phyloP scores from a whole-genome alignment of 2,113 vertebrate genomes.

The Vidua chalybeata region DNA sequence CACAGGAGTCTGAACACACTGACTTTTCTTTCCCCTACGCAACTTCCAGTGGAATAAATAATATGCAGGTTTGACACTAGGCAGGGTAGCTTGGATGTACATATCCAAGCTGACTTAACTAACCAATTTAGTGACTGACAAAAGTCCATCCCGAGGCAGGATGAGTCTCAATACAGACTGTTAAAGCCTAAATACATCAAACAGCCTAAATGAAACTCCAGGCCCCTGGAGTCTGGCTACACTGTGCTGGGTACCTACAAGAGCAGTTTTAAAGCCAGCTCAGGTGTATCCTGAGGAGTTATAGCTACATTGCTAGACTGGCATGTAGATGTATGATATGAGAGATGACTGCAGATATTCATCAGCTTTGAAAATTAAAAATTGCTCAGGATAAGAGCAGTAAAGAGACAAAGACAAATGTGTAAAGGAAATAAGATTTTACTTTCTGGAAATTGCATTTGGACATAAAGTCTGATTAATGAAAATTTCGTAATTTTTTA shows the following conservation, averaged over 20 bases:
- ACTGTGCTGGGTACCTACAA: background rate
- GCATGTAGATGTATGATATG: background rate
- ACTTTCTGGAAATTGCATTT: constrained; percentile 33
- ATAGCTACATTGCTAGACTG: background rate
- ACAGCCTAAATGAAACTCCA: background rate
- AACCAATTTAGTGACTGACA: background rate
- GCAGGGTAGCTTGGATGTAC: background rate
- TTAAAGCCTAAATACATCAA: background rate
- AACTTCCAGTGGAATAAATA: background rate
- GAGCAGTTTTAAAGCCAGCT: background rate
- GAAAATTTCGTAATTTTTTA: background rate
- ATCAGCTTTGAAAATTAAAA: constrained; percentile 31
- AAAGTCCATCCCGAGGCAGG: background rate
- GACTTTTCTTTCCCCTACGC: background rate
- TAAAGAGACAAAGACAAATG: constrained; percentile 33
- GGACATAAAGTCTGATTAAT: background rate
- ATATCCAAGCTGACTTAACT: background rate
- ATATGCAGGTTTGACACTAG: background rate
- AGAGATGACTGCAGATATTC: background rate
- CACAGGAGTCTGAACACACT: background rate
- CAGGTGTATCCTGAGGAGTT: background rate
- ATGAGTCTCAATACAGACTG: background rate
- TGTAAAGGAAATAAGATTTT: constrained; percentile 42
- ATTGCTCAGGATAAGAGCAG: background rate
- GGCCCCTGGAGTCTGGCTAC: background rate